Evolutionary conservation across 2,797 vertebrate species (phyloP).

Genomic region (Channa striata): DNA sequence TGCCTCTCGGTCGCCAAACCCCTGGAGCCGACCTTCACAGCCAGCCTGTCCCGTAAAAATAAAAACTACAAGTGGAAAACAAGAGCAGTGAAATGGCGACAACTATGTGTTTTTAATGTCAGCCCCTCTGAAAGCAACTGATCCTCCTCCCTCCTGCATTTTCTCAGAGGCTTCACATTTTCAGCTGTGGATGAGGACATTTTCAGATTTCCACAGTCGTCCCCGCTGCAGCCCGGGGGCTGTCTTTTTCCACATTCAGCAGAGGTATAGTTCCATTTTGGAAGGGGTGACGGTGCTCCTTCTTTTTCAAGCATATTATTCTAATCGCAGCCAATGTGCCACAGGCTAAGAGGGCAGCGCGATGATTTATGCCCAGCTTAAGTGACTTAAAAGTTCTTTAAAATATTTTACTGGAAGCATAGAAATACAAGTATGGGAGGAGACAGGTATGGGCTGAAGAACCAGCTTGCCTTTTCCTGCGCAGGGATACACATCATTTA

Average conservation of each 20-base stretch:
- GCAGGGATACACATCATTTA: conserved; percentile 59
- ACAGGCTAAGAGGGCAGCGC: conserved; percentile 60
- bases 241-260: conserved; percentile 67
- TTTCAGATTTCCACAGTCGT: conserved; percentile 47
- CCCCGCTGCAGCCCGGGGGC: conserved; percentile 31
- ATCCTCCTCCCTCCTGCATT: too few species aligned
- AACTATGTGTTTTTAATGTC: conserved; percentile 36
- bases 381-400: conserved; percentile 78
- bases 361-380: conserved; percentile 69
- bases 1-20: conserved; percentile 57
- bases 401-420: conserved; percentile 62
- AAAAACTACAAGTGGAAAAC: conserved; percentile 59
- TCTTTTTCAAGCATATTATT: conserved; percentile 61
- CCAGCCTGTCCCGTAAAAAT: conserved; percentile 33
- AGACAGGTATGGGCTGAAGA: conserved; percentile 26
- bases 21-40: conserved; percentile 52
- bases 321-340: conserved; percentile 62
- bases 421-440: conserved; percentile 33
- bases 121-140: conserved; percentile 20
- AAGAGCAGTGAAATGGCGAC: conserved; percentile 49
- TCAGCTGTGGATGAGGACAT: conserved; percentile 34
- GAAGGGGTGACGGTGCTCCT: conserved; percentile 36
- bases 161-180: conserved; percentile 26
- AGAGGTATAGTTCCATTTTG: conserved; percentile 59
- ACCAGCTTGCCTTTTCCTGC: conserved; percentile 31